Evolutionary conservation across 2,797 vertebrate genomes (phyloP).

Genomic region (Gephyroberyx darwinii): DNA sequence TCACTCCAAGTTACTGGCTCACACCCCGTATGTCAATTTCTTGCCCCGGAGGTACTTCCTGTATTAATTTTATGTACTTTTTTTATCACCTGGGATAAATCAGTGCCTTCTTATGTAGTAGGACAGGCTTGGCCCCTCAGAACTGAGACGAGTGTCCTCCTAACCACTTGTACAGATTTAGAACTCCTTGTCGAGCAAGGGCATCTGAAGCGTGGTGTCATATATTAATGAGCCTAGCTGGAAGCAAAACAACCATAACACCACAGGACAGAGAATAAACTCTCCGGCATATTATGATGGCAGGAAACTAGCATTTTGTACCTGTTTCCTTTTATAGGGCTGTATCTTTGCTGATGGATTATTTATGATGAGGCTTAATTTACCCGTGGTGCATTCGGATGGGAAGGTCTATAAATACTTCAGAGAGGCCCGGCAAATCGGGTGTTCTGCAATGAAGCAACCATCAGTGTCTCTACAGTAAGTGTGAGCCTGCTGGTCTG

Average conservation of each 20-base stretch:
- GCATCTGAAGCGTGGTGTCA: conserved; percentile 53
- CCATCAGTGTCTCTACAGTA: conserved; percentile 8
- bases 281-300: conserved; percentile 33
- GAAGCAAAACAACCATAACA: conserved; percentile 49
- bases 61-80: conserved; percentile 77
- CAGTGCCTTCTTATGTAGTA: conserved; percentile 63
- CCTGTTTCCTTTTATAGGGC: conserved; percentile 57
- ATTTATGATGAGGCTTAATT: conserved; percentile 67
- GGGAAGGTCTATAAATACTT: conserved; percentile 65
- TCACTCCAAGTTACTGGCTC: conserved; percentile 61
- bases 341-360: conserved; percentile 43
- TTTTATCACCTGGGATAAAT: conserved; percentile 78
- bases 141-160: conserved; percentile 64
- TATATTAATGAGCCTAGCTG: conserved; percentile 66
- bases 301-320: conserved; percentile 59
- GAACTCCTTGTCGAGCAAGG: conserved; percentile 69
- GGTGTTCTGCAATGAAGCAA: conserved; percentile 36
- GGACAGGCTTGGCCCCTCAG: conserved; percentile 49
- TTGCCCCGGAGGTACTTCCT: conserved; percentile 62
- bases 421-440: conserved; percentile 46
- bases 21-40: conserved; percentile 66
- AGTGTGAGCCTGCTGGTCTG: conserved; percentile 15
- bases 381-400: conserved; percentile 46
- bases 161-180: conserved; percentile 62
- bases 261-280: conserved; percentile 47